phyloP scores from a whole-genome alignment of 2,888 invertebrate species.

The Folsomia manolachei region DNA sequence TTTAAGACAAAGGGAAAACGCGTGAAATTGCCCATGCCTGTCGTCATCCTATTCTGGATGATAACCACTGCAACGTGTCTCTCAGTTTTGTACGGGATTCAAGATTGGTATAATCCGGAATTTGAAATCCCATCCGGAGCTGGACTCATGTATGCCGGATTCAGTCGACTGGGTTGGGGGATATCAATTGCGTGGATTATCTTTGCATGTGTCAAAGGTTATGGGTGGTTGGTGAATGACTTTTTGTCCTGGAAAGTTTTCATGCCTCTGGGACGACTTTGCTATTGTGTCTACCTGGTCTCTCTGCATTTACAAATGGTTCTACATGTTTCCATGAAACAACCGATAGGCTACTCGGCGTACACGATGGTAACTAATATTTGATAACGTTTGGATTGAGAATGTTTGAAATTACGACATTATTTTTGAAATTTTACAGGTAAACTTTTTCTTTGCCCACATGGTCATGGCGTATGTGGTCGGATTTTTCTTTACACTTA shows the following conservation, averaged over 20 bases:
- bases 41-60: slow-evolving; percentile 31
- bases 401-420: background rate
- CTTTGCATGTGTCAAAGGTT: slow-evolving; percentile 51
- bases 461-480: slow-evolving; percentile 35
- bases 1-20: slow-evolving; percentile 38
- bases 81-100: slow-evolving; percentile 36
- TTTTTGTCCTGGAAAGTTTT: slow-evolving; percentile 48
- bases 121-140: slow-evolving; percentile 29
- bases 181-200: slow-evolving; percentile 50
- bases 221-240: slow-evolving; percentile 46
- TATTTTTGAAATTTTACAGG: slow-evolving; percentile 18
- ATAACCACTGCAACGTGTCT: slow-evolving; percentile 33
- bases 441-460: slow-evolving; percentile 41
- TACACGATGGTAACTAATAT: slow-evolving; percentile 35
- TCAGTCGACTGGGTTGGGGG: slow-evolving; percentile 47
- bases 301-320: slow-evolving; percentile 44
- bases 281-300: slow-evolving; percentile 44
- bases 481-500: slow-evolving; percentile 35
- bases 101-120: slow-evolving; percentile 38
- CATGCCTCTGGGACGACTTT: slow-evolving; percentile 45
- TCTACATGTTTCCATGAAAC: slow-evolving; percentile 31
- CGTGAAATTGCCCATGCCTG: slow-evolving; percentile 14
- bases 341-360: slow-evolving; percentile 27
- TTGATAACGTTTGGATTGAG: no score
- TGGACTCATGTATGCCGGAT: slow-evolving; percentile 35